phyloP scores from a whole-genome alignment of 2,797 vertebrate genomes.

The Neomorphus geoffroyi region DNA sequence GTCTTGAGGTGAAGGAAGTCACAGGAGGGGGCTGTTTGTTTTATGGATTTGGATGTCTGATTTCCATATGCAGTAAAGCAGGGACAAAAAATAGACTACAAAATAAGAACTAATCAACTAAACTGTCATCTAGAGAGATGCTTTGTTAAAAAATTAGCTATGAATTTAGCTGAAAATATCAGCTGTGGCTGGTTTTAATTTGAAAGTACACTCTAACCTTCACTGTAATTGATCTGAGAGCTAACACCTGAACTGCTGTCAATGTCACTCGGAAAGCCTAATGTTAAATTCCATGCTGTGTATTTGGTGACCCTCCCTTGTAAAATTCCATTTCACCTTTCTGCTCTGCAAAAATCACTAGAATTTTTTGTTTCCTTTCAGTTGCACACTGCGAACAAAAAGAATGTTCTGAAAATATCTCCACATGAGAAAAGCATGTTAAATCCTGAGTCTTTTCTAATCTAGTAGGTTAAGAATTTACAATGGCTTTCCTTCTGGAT shows the following conservation, averaged over 20 bases:
- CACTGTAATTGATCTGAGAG: neutral
- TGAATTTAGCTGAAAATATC: neutral
- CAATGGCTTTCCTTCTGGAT: neutral
- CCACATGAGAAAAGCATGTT: accelerated
- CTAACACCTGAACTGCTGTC: neutral
- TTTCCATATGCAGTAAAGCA: neutral
- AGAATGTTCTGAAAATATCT: accelerated
- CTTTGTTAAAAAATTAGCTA: neutral
- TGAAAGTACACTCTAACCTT: neutral
- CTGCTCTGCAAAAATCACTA: neutral
- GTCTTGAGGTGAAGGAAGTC: neutral
- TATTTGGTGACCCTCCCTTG: neutral
- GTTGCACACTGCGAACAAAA: neutral
- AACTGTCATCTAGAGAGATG: neutral
- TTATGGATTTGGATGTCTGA: neutral
- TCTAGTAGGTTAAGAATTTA: neutral
- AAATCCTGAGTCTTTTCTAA: neutral
- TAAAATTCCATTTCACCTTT: neutral
- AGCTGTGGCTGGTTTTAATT: neutral
- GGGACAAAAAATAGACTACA: neutral
- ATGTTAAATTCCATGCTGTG: neutral
- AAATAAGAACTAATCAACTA: neutral
- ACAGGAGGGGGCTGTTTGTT: neutral
- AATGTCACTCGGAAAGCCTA: accelerated
- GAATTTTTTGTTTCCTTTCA: neutral